A percentile compares a stretch with the other conserved stretches of the same genome.
These are phyloP conservation scores for Euclidia mi DNA, from an alignment of 2,888 invertebrate species.

Conservation along the genomic window DNA sequence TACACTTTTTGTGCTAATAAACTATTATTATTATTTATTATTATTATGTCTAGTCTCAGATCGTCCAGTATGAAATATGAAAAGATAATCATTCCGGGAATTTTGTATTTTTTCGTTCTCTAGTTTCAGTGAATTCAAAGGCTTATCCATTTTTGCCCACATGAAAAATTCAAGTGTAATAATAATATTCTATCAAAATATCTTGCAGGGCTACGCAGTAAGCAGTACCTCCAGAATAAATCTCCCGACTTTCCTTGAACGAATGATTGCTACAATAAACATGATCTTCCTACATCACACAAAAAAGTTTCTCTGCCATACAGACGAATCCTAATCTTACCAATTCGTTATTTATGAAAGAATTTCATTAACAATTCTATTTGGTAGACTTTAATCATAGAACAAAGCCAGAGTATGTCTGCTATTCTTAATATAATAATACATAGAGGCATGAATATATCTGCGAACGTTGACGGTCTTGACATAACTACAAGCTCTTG, in stretches of 20 bases:
- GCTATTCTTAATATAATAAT: conserved; percentile 4
- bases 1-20: too few species aligned
- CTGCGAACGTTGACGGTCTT: background rate
- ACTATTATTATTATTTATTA: too few species aligned
- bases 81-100: too few species aligned
- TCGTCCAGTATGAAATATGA: too few species aligned
- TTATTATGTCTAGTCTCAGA: too few species aligned
- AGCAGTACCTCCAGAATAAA: background rate
- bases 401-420: conserved; percentile 1
- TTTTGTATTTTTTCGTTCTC: too few species aligned
- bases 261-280: conserved; percentile 6
- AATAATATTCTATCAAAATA: too few species aligned
- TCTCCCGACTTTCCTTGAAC: background rate
- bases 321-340: conserved; percentile 6
- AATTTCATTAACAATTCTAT: conserved; percentile 13
- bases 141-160: too few species aligned
- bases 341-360: conserved; percentile 9
- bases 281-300: conserved; percentile 3
- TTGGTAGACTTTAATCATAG: conserved; percentile 4
- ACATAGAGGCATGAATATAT: background rate
- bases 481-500: background rate
- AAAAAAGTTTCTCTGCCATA: background rate
- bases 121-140: too few species aligned
- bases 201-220: background rate
- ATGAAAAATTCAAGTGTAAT: too few species aligned